Base-by-base conservation (phyloP, 2,797 vertebrate genomes). In the Ataeniobius toweri region DNA sequence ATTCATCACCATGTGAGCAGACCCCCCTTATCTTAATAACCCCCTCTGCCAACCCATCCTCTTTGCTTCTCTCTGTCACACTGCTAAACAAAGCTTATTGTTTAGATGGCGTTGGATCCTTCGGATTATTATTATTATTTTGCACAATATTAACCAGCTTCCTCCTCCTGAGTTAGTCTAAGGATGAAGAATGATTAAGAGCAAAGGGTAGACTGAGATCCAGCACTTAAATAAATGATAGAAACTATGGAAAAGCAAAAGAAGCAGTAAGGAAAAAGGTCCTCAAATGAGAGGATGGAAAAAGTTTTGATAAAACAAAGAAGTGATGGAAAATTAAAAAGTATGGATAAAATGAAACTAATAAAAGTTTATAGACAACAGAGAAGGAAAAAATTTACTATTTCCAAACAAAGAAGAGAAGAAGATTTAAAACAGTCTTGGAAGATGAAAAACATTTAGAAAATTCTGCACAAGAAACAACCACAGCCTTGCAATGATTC, bases 1-100 rank as follows among this genome's bases (percentile, higher is more conserved):
- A 94, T 95, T 93, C 93, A 94, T 93, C 93, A 83, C 83, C 31
- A 36, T 88, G 80, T 80, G 73, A 74, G 79, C 87, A 81, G 71
- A 89, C 83, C 86, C 83, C 55, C 75, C 90, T 83, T 68, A 74
- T 81, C 63, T 10, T 44, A 22, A 39, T 8, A 76, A 61, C 73
- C 24, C 75, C 55, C 75, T 61, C 75, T 55, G 53, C 69, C 28
- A 7, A 56, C 78, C 76, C 80, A 63, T 71, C 70, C 75, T 79
- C 83, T 83, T 91, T 87, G 61, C 76, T 70, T 77, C 85, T 87
- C 76, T 75, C 85, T 83, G 74, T 91, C 86, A 84, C 86, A 88
- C 79, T 77, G 82, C 83, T 74, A 90, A 80, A 88, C 80, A 81
- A 90, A 89, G 84, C 87, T 69, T 70, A 36, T 86, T 91, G 86